Conservation (phyloP, 2,888 invertebrate genomes). For the Drosophila falleni region DNA sequence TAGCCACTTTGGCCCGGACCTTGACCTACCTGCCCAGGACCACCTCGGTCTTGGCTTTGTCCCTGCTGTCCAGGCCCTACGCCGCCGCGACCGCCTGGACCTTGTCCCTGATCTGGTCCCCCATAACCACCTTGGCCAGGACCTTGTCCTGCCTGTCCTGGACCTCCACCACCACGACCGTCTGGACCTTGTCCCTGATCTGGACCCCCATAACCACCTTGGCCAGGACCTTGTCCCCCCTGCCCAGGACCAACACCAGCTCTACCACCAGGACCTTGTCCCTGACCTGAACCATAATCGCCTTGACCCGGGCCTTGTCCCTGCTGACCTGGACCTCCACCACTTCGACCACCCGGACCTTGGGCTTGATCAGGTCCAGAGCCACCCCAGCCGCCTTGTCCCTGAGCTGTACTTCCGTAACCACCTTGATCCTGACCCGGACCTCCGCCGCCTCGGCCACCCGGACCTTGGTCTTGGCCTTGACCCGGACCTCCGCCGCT, state of each 20-base stretch:
- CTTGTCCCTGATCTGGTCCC: not conserved
- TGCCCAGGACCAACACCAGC: not conserved
- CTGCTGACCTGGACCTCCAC: not conserved
- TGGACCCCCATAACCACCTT: not conserved
- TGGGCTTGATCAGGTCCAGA: slow-evolving; percentile 2
- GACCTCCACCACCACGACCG: too few relatives aligned
- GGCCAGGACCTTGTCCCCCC: not conserved
- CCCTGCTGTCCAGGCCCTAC: not conserved
- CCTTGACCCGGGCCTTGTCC: not conserved
- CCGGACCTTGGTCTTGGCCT: not conserved
- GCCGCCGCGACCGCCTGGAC: not conserved
- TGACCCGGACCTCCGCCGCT: not conserved
- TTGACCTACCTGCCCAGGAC: not conserved
- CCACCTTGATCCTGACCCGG: slow-evolving; percentile 4
- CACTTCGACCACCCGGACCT: not conserved
- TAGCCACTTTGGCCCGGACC: not conserved
- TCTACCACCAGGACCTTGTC: not conserved
- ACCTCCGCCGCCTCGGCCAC: not conserved
- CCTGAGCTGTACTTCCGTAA: not conserved
- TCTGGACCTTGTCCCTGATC: not conserved
- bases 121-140: not conserved
- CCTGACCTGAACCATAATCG: not conserved
- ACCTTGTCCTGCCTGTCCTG: too few relatives aligned
- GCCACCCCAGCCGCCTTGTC: not conserved
- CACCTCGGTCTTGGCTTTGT: not conserved